phyloP scores from a whole-genome alignment of 2,888 invertebrate genomes.

The Scrobipalpa atriplicella region DNA sequence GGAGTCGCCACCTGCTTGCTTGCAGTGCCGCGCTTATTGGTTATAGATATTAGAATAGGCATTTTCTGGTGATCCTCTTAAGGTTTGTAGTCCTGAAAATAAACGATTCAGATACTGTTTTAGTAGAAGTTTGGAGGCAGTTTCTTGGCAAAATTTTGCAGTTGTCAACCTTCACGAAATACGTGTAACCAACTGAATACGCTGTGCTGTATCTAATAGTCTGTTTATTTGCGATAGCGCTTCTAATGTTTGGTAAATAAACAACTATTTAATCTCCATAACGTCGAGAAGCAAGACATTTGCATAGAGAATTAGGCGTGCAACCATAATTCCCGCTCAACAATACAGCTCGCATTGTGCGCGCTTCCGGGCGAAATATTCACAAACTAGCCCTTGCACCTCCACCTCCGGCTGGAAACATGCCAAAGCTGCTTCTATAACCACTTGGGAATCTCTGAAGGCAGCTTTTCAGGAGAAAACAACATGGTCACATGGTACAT shows the following conservation, averaged over 20 bases:
- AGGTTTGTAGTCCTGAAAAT: too few species aligned
- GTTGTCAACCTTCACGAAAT: too few species aligned
- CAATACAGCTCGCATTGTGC: constrained; percentile 30
- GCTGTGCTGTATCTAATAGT: too few species aligned
- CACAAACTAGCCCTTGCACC: constrained; percentile 48
- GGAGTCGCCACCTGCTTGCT: constrained; percentile 52
- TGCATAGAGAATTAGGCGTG: constrained; percentile 23
- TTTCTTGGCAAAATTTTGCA: too few species aligned
- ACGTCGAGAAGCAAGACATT: constrained; percentile 5
- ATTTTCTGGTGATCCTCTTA: neutral
- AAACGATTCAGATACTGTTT: too few species aligned
- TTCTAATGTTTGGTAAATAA: neutral
- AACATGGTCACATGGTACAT: too few species aligned
- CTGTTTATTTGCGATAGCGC: neutral
- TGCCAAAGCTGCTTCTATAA: constrained; percentile 60
- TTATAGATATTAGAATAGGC: neutral
- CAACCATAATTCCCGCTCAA: constrained; percentile 30
- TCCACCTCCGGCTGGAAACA: constrained; percentile 50
- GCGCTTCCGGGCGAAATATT: constrained; percentile 43
- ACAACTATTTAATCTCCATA: constrained; percentile 16
- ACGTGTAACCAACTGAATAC: too few species aligned
- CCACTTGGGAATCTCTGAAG: constrained; percentile 51
- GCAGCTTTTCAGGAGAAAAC: too few species aligned
- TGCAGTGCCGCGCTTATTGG: neutral
- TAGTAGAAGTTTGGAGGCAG: too few species aligned